Conservation (phyloP, 2,888 invertebrate genomes). For the Dione vanillae region DNA sequence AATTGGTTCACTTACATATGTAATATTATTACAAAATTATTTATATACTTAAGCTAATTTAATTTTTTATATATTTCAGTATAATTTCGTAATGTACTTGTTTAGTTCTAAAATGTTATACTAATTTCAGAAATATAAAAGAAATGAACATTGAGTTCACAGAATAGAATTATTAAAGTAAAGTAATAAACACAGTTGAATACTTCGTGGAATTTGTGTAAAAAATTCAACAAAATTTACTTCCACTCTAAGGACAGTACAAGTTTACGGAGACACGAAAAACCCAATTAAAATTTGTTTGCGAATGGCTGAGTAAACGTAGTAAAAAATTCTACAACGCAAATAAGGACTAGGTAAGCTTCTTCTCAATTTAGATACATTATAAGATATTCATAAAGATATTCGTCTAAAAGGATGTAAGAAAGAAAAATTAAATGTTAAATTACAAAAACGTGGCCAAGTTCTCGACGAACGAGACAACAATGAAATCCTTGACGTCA, state of each 20-base stretch:
- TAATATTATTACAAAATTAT: background rate
- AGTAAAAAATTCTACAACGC: constrained; percentile 71
- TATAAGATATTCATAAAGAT: constrained; percentile 81
- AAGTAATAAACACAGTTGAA: constrained; percentile 39
- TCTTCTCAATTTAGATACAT: constrained; percentile 75
- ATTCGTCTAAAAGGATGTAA: constrained; percentile 67
- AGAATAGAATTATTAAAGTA: constrained; percentile 43
- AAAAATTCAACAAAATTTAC: constrained; percentile 55
- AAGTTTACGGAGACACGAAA: constrained; percentile 73
- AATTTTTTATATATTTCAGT: background rate
- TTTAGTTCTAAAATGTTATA: background rate
- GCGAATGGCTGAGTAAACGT: constrained; percentile 75
- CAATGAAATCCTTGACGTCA: constrained; percentile 49
- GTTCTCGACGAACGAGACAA: constrained; percentile 47
- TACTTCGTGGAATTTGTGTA: constrained; percentile 45
- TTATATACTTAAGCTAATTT: background rate
- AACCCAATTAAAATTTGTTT: constrained; percentile 81
- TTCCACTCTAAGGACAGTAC: constrained; percentile 63
- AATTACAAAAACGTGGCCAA: constrained; percentile 64
- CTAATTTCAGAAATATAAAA: background rate
- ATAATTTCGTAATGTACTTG: background rate
- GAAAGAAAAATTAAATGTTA: constrained; percentile 69
- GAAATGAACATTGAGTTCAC: constrained; percentile 21
- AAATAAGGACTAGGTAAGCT: constrained; percentile 78
- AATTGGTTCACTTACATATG: background rate